A percentile compares a stretch with the other conserved stretches of the same genome.
Evolutionary conservation across 2,797 vertebrate genomes (phyloP).

Genomic region (Percopsis omiscomaycus): DNA sequence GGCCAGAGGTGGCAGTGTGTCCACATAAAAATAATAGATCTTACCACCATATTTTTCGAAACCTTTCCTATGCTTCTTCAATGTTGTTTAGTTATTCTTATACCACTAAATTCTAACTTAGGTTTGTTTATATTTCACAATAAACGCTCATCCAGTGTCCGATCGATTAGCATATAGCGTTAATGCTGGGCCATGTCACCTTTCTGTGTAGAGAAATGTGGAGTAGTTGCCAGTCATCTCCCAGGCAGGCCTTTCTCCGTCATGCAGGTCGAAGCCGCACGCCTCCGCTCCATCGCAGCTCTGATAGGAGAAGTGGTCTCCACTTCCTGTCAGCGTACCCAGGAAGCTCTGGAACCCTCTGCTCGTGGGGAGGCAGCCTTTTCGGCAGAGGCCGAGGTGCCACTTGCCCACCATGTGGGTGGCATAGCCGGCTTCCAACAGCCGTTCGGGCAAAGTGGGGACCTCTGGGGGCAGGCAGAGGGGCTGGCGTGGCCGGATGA

Average conservation of each 20-base stretch:
- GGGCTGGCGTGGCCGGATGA: slow-evolving; percentile 90
- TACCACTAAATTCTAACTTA: too few relatives aligned
- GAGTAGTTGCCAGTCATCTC: slow-evolving; percentile 90
- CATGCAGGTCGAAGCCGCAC: slow-evolving; percentile 93
- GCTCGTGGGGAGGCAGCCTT: slow-evolving; percentile 88
- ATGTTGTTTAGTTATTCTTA: too few relatives aligned
- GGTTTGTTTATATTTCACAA: too few relatives aligned
- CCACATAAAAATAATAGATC: too few relatives aligned
- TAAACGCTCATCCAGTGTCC: too few relatives aligned
- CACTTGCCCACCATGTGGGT: slow-evolving; percentile 97
- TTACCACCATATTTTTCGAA: too few relatives aligned
- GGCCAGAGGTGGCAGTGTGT: too few relatives aligned
- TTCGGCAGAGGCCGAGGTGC: slow-evolving; percentile 92
- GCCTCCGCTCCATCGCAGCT: slow-evolving; percentile 90
- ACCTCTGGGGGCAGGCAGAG: slow-evolving; percentile 89
- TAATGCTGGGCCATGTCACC: slow-evolving; percentile 35
- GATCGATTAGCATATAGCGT: not conserved
- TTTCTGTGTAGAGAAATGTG: slow-evolving; percentile 82
- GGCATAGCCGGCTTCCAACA: slow-evolving; percentile 85
- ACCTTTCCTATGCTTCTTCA: too few relatives aligned
- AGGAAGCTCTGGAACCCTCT: slow-evolving; percentile 92
- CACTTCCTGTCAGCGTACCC: slow-evolving; percentile 90
- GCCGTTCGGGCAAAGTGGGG: slow-evolving; percentile 87
- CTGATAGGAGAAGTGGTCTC: slow-evolving; percentile 92
- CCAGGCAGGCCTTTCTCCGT: slow-evolving; percentile 89